phyloP scores from a whole-genome alignment of 2,113 vertebrate genomes.

The Pitta sordida region DNA sequence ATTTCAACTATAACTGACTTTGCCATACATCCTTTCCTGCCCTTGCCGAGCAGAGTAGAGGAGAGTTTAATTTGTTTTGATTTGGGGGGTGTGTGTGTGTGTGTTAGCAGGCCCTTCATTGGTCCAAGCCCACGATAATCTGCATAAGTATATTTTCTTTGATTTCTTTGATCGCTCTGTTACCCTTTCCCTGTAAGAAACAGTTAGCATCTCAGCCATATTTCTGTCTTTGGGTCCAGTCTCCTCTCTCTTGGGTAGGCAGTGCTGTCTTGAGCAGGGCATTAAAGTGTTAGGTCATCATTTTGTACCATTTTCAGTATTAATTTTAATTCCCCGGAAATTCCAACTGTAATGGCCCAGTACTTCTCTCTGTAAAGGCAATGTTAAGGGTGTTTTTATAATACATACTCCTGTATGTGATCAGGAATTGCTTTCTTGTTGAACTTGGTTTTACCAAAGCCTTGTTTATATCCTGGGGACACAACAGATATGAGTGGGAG shows the following conservation, averaged over 20 bases:
- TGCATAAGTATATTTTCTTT: neutral
- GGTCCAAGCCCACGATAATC: neutral
- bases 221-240: neutral
- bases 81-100: too few species aligned
- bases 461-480: neutral
- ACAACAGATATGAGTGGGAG: neutral
- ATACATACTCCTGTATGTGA: neutral
- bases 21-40: neutral
- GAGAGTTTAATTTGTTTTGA: neutral
- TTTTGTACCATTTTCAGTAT: neutral
- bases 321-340: neutral
- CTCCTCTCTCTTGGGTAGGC: neutral
- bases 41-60: neutral
- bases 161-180: neutral
- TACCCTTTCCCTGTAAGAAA: neutral
- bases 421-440: neutral
- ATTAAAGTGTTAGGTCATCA: neutral
- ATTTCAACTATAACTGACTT: neutral
- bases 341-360: neutral
- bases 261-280: neutral
- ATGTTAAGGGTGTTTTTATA: neutral
- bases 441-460: neutral
- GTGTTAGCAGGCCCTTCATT: neutral
- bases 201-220: neutral
- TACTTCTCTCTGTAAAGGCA: neutral